These are phyloP conservation scores for Solenopsis fugax DNA, from an alignment of 1,140 invertebrate genomes.

Conservation along the genomic window DNA sequence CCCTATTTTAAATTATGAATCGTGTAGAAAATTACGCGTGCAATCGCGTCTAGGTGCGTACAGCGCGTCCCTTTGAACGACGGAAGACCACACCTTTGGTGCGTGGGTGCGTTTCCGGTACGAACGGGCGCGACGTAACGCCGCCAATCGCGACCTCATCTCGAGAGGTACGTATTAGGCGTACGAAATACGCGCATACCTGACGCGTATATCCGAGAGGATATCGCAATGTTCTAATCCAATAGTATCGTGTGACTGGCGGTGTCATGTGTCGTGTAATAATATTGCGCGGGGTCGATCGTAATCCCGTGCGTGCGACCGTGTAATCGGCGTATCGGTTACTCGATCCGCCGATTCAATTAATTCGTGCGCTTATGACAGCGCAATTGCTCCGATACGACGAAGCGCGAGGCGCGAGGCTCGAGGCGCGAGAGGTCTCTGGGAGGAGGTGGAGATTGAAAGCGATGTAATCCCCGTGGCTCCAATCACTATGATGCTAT, in stretches of 20 bases:
- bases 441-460: background rate
- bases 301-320: constrained; percentile 12
- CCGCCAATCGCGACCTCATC: constrained; percentile 45
- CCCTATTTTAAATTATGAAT: background rate
- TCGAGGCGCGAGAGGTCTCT: background rate
- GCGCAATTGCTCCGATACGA: background rate
- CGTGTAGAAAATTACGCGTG: background rate
- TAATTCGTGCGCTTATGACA: constrained; percentile 14
- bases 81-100: constrained; percentile 53
- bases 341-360: constrained; percentile 45
- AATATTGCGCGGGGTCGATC: constrained; percentile 45
- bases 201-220: background rate
- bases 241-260: constrained; percentile 30
- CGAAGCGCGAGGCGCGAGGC: background rate
- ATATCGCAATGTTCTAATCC: constrained; percentile 50
- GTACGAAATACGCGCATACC: background rate
- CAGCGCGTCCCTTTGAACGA: constrained; percentile 20
- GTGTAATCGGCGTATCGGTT: constrained; percentile 37
- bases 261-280: constrained; percentile 49
- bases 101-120: constrained; percentile 59
- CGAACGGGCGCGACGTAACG: constrained; percentile 31
- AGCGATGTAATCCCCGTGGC: background rate
- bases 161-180: background rate
- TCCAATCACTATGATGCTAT: background rate
- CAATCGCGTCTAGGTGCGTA: constrained; percentile 24